These are phyloP conservation scores for Coelogynopora nodosa DNA, from an alignment of 2,888 invertebrate genomes.

Conservation along the genomic window DNA sequence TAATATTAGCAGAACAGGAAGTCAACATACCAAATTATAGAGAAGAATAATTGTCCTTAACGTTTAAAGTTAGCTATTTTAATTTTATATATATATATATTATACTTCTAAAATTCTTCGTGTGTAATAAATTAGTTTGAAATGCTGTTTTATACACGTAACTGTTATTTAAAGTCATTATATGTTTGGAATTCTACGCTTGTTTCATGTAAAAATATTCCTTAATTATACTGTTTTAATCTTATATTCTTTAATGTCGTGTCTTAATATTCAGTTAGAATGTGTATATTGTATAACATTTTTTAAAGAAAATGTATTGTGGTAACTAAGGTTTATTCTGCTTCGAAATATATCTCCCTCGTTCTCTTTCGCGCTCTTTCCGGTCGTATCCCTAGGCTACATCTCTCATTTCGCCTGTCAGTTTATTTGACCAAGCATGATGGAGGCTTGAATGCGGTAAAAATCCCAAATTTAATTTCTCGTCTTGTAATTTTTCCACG, in stretches of 20 bases:
- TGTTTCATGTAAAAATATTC: no score
- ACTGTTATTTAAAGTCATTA: no score
- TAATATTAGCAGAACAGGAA: neutral
- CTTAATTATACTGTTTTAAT: neutral
- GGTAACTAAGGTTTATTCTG: neutral
- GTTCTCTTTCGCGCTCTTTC: neutral
- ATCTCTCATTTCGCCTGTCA: slow-evolving; percentile 14
- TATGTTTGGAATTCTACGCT: no score
- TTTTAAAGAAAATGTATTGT: no score
- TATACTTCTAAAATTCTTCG: no score
- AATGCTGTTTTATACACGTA: no score
- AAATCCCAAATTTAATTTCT: neutral
- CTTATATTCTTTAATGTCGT: no score
- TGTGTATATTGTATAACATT: no score
- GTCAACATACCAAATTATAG: neutral
- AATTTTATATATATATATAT: no score
- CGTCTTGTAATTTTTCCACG: neutral
- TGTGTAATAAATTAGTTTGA: no score
- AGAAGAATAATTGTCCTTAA: neutral
- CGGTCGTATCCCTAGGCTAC: neutral
- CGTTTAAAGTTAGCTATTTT: no score
- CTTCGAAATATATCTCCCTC: neutral
- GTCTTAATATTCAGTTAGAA: no score
- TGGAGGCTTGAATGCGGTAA: neutral
- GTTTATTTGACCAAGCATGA: slow-evolving; percentile 23